A percentile compares a stretch with the other conserved stretches of the same genome.
Evolutionary conservation across 2,113 vertebrate species (phyloP).

Genomic region (Cyphomyrus discorhynchus): DNA sequence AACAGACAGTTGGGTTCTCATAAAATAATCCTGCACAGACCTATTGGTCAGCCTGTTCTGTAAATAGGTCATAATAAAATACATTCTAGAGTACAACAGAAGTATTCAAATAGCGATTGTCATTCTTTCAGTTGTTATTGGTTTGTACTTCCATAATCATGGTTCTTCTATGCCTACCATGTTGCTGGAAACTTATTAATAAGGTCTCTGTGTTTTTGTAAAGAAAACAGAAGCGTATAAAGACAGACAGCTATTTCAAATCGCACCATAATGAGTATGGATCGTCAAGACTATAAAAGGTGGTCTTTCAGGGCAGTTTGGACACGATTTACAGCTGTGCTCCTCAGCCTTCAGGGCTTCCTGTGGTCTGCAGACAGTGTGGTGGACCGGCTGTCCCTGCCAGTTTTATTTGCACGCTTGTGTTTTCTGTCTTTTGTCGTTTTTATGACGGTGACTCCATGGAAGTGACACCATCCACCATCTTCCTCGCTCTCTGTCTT

Average conservation of each 20-base stretch:
- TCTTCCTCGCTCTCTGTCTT: conserved; percentile 38
- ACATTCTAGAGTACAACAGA: neutral
- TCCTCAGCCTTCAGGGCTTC: neutral
- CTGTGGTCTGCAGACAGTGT: neutral
- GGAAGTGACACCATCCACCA: conserved; percentile 28
- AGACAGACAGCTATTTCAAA: neutral
- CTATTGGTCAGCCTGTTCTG: neutral
- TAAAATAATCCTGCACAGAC: neutral
- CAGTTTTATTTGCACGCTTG: conserved; percentile 25
- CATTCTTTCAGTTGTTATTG: neutral
- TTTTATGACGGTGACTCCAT: conserved; percentile 20
- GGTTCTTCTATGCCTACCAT: neutral
- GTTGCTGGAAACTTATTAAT: neutral
- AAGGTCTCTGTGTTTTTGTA: neutral
- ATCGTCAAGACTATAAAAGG: neutral
- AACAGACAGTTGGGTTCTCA: neutral
- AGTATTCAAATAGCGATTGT: neutral
- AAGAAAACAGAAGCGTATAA: neutral
- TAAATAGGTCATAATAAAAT: neutral
- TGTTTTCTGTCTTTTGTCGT: conserved; percentile 16
- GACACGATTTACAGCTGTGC: neutral
- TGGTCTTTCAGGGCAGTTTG: neutral
- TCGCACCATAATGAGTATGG: neutral
- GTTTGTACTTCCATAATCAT: neutral
- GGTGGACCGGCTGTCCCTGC: neutral